A percentile compares a stretch with the other conserved stretches of the same genome.
These are phyloP conservation scores for Ferrisia virgata DNA, from an alignment of 2,888 invertebrate genomes.

Conservation along the genomic window DNA sequence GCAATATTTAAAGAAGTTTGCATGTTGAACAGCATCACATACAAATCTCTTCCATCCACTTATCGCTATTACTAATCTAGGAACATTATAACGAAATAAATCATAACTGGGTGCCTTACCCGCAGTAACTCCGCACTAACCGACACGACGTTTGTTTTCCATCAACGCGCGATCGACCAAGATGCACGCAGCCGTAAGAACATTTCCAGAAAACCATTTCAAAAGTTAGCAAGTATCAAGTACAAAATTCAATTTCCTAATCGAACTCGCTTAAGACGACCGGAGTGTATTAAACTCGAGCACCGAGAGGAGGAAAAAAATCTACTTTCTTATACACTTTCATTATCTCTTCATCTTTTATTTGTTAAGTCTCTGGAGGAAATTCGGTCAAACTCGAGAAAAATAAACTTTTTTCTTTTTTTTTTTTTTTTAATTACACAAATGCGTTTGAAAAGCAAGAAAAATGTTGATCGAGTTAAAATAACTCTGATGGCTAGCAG, in stretches of 20 bases:
- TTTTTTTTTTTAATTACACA: constrained; percentile 35
- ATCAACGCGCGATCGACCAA: neutral
- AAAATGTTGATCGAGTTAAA: constrained; percentile 34
- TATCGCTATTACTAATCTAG: neutral
- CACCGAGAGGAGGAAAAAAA: neutral
- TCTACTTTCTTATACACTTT: neutral
- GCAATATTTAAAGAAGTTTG: neutral
- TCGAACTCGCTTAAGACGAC: neutral
- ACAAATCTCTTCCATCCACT: neutral
- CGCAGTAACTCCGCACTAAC: neutral
- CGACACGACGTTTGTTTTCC: neutral
- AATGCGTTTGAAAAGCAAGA: constrained; percentile 7
- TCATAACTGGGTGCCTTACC: neutral
- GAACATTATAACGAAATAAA: neutral
- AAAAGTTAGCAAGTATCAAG: neutral
- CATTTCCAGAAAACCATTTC: neutral
- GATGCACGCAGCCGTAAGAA: neutral
- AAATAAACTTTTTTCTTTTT: constrained; percentile 18
- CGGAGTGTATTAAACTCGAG: neutral
- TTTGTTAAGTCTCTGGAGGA: neutral
- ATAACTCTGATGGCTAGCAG: constrained; percentile 22
- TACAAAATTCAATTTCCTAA: neutral
- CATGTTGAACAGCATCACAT: neutral
- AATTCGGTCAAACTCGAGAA: neutral
- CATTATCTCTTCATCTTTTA: neutral